phyloP scores from a whole-genome alignment of 2,888 invertebrate genomes.

The Nemapogon koenigi region DNA sequence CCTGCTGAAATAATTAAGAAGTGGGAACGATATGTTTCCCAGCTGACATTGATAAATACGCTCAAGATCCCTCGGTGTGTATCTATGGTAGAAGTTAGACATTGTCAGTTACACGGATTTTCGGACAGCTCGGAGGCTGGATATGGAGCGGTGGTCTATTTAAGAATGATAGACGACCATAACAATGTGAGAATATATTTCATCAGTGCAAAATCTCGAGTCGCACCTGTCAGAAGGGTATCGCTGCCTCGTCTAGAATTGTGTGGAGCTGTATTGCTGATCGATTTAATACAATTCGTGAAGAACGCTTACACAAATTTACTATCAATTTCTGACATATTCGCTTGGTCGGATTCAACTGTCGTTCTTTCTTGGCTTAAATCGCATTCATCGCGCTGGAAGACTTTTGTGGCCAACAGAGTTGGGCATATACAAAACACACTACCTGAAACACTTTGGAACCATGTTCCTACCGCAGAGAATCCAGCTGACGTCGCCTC shows the following conservation, averaged over 20 bases:
- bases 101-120: no score
- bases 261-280: not conserved
- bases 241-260: no score
- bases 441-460: not conserved
- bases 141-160: not conserved
- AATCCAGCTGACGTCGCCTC: constrained; percentile 2
- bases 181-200: not conserved
- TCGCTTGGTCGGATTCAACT: constrained; percentile 24
- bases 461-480: not conserved
- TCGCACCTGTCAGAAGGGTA: no score
- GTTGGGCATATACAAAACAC: constrained; percentile 2
- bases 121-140: not conserved
- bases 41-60: no score
- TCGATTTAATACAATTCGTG: not conserved
- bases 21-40: no score
- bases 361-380: constrained; percentile 23
- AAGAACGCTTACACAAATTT: no score
- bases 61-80: no score
- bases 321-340: no score
- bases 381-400: constrained; percentile 1
- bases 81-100: no score
- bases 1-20: no score
- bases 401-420: constrained; percentile 1
- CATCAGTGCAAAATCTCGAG: not conserved
- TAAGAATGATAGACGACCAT: not conserved